These are phyloP conservation scores for Eubasilissa regina DNA, from an alignment of 1,140 invertebrate genomes.

Conservation along the genomic window DNA sequence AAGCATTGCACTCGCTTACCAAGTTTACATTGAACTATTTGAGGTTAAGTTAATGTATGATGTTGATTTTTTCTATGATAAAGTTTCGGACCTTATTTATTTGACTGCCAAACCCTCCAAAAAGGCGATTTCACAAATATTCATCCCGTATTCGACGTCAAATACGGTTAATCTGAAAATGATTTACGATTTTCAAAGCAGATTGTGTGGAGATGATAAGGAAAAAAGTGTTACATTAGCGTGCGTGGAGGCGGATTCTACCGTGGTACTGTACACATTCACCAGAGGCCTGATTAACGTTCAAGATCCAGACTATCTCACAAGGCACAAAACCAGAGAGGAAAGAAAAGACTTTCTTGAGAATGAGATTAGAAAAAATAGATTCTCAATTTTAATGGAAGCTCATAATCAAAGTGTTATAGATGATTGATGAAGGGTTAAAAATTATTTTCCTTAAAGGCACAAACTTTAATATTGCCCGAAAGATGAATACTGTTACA, in stretches of 20 bases:
- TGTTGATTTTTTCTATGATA: conserved; percentile 46
- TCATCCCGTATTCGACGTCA: conserved; percentile 49
- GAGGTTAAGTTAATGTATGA: conserved; percentile 58
- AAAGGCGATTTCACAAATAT: conserved; percentile 46
- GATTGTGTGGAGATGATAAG: conserved; percentile 41
- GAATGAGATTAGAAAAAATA: conserved; percentile 56
- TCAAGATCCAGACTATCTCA: conserved; percentile 48
- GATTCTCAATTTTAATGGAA: conserved; percentile 46
- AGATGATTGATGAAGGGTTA: conserved; percentile 12
- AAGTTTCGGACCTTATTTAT: conserved; percentile 37
- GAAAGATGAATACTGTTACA: too few species aligned
- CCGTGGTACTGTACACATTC: conserved; percentile 53
- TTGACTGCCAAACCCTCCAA: conserved; percentile 52
- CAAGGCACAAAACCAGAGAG: conserved; percentile 52
- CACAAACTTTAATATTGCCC: too few species aligned
- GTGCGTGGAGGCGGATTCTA: conserved; percentile 53
- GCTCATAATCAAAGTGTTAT: conserved; percentile 47
- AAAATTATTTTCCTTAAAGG: too few species aligned
- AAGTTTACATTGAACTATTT: conserved; percentile 54
- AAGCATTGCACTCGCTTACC: conserved; percentile 51
- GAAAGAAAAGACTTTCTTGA: conserved; percentile 53
- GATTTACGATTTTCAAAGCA: conserved; percentile 49
- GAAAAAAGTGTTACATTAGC: conserved; percentile 43
- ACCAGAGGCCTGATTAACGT: conserved; percentile 48
- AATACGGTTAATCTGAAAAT: conserved; percentile 37